Evolutionary conservation across 2,797 vertebrate genomes (phyloP).

Genomic region (Brachymystax lenok): DNA sequence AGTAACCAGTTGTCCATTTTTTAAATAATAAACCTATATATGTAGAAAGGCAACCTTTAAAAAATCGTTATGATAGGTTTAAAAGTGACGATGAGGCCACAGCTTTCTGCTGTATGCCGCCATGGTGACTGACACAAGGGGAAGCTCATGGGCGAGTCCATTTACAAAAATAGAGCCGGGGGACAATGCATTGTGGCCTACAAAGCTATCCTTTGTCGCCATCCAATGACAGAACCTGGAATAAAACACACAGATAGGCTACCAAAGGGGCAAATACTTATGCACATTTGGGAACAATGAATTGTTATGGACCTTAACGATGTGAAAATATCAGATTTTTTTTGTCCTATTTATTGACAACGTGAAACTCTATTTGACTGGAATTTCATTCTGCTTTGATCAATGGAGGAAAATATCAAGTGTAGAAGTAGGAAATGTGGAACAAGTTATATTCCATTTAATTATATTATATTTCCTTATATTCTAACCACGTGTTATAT

Average conservation of each 20-base stretch:
- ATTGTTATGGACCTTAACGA: not conserved
- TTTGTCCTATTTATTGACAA: too few species aligned
- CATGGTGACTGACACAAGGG: slow-evolving; percentile 79
- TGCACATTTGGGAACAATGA: not conserved
- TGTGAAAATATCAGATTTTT: too few species aligned
- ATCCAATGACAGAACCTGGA: slow-evolving; percentile 49
- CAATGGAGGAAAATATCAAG: too few species aligned
- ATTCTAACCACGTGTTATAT: not conserved
- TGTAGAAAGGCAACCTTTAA: slow-evolving; percentile 32
- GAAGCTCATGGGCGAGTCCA: slow-evolving; percentile 76
- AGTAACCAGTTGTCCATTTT: slow-evolving; percentile 50
- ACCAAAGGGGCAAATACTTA: not conserved
- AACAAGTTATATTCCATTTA: not conserved
- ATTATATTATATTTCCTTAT: not conserved
- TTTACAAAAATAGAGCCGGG: slow-evolving; percentile 41
- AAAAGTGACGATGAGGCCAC: slow-evolving; percentile 58
- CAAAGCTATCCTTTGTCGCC: slow-evolving; percentile 43
- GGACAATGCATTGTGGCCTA: not conserved
- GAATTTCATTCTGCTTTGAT: too few species aligned
- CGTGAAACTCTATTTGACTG: too few species aligned
- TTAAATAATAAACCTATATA: slow-evolving; percentile 22
- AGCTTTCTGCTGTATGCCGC: slow-evolving; percentile 75
- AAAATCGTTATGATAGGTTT: slow-evolving; percentile 42
- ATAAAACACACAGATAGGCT: slow-evolving; percentile 11
- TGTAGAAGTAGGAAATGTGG: not conserved